A percentile compares a stretch with the other conserved stretches of the same genome.
Conservation (phyloP, 1,140 invertebrate species). For the Nilaparvata lugens region DNA sequence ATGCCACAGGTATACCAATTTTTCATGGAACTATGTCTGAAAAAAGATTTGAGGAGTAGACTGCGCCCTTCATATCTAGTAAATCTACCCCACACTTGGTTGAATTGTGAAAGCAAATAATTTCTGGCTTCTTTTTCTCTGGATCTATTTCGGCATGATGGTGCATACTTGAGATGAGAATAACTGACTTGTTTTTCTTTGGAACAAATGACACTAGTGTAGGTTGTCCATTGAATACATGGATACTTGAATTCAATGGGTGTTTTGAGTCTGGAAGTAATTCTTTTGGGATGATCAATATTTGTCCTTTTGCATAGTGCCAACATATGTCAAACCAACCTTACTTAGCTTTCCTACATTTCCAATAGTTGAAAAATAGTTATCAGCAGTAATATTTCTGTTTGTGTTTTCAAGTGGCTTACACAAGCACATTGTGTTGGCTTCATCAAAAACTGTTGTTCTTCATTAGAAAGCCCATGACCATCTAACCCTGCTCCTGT, state of each 20-base stretch:
- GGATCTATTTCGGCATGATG: conserved; percentile 21
- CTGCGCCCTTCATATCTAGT: too few species aligned
- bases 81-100: conserved; percentile 33
- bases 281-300: conserved; percentile 31
- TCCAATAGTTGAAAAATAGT: conserved; percentile 21
- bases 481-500: conserved; percentile 8
- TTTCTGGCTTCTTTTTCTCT: conserved; percentile 26
- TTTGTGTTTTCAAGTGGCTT: conserved; percentile 25
- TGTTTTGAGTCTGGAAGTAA: conserved; percentile 18
- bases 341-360: conserved; percentile 30
- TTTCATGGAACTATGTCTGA: conserved; percentile 17
- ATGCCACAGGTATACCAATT: too few species aligned
- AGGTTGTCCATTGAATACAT: conserved; percentile 12
- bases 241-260: background rate
- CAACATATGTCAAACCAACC: conserved; percentile 32
- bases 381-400: conserved; percentile 23
- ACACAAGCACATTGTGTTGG: conserved; percentile 1
- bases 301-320: conserved; percentile 39
- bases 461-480: background rate
- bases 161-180: conserved; percentile 32
- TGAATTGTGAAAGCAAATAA: conserved; percentile 27
- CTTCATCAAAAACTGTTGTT: background rate
- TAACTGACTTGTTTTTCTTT: conserved; percentile 28
- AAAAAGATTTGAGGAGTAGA: conserved; percentile 23
- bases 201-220: conserved; percentile 19